Evolutionary conservation across 2,888 invertebrate genomes (phyloP).

Genomic region (Philaethria dido): DNA sequence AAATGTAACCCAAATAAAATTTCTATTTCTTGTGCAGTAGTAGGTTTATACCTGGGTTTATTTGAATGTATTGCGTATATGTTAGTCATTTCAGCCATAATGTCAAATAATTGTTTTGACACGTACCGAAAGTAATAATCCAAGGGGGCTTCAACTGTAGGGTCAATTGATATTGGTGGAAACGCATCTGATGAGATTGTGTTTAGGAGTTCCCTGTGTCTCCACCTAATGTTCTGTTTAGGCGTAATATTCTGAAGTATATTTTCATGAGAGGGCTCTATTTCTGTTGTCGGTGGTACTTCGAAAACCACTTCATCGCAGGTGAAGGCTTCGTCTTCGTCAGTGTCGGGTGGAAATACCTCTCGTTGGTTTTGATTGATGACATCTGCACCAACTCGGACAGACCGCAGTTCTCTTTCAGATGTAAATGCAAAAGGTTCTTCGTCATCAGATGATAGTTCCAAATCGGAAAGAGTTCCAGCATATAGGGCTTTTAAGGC

Average conservation of each 20-base stretch:
- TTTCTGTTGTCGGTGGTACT: slow-evolving; percentile 39
- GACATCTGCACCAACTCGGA: too few relatives aligned
- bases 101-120: slow-evolving; percentile 45
- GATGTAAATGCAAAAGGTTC: too few relatives aligned
- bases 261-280: too few relatives aligned
- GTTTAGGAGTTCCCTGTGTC: too few relatives aligned
- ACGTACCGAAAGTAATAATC: slow-evolving; percentile 47
- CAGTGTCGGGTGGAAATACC: too few relatives aligned
- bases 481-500: slow-evolving; percentile 27
- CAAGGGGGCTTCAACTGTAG: slow-evolving; percentile 44
- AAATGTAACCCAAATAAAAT: slow-evolving; percentile 47
- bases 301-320: slow-evolving; percentile 37
- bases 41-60: slow-evolving; percentile 44
- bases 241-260: too few relatives aligned
- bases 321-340: slow-evolving; percentile 42
- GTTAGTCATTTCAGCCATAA: slow-evolving; percentile 49
- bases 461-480: slow-evolving; percentile 36
- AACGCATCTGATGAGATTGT: slow-evolving; percentile 44
- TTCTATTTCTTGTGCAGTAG: slow-evolving; percentile 45
- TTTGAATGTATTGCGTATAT: slow-evolving; percentile 46
- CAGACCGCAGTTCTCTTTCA: too few relatives aligned
- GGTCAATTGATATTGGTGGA: slow-evolving; percentile 46
- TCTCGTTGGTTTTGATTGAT: too few relatives aligned
- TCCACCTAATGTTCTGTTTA: too few relatives aligned
- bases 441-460: slow-evolving; percentile 44